A percentile compares a stretch with the other conserved stretches of the same genome.
phyloP scores from a whole-genome alignment of 2,113 vertebrate genomes.

The Solenodon paradoxus region DNA sequence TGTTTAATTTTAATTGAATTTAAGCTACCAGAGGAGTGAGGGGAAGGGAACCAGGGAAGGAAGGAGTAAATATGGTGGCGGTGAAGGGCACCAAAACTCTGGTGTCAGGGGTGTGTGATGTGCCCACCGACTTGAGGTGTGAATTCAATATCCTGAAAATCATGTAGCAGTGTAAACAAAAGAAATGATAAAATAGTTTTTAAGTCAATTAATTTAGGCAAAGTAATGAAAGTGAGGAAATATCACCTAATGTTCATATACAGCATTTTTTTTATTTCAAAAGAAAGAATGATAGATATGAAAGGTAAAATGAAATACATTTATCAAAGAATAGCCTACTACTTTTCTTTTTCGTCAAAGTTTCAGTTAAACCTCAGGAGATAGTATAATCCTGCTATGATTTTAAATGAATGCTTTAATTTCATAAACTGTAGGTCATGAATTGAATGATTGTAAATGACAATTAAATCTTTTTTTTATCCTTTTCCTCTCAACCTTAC shows the following conservation, averaged over 20 bases:
- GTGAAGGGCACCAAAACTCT: too few species aligned
- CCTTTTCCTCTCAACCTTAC: background rate
- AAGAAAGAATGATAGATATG: slow-evolving; percentile 5
- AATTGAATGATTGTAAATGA: background rate
- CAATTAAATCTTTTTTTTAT: background rate
- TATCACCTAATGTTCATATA: background rate
- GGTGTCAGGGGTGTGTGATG: too few species aligned
- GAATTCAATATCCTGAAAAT: too few species aligned
- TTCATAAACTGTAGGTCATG: slow-evolving; percentile 8
- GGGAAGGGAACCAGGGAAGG: too few species aligned
- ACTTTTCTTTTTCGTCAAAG: slow-evolving; percentile 11
- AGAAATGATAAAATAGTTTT: too few species aligned
- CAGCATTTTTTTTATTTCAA: slow-evolving; percentile 31
- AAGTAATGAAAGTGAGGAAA: slow-evolving; percentile 19
- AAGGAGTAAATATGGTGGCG: too few species aligned
- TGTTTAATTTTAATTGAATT: slow-evolving; percentile 18
- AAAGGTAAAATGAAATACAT: slow-evolving; percentile 13
- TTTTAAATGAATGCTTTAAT: slow-evolving; percentile 33
- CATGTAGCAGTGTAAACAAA: too few species aligned
- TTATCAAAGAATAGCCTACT: background rate
- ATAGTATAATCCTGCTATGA: background rate
- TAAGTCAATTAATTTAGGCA: slow-evolving; percentile 40
- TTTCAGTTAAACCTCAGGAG: background rate
- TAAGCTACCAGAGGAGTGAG: too few species aligned
- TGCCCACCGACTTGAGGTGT: too few species aligned